These are phyloP conservation scores for Gadus chalcogrammus DNA, from an alignment of 2,113 vertebrate genomes.

Conservation along the genomic window DNA sequence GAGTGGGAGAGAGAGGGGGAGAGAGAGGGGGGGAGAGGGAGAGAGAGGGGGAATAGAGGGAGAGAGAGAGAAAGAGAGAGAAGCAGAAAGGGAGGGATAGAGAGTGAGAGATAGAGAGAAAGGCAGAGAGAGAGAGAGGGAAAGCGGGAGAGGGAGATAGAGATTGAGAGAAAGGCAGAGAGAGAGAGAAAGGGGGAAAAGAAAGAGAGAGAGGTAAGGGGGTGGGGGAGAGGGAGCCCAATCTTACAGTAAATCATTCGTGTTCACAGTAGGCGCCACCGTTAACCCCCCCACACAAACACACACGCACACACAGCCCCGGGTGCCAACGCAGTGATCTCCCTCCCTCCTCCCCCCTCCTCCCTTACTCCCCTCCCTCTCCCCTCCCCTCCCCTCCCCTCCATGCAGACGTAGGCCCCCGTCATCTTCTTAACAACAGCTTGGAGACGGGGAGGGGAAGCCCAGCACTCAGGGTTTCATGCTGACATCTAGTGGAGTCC, in stretches of 20 bases:
- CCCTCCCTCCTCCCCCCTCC: slow-evolving; percentile 18
- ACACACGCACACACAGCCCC: slow-evolving; percentile 30
- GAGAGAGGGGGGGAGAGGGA: too few species aligned
- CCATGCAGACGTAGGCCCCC: too few species aligned
- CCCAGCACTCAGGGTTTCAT: slow-evolving; percentile 39
- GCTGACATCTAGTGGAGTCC: slow-evolving; percentile 53
- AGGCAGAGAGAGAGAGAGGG: slow-evolving; percentile 23
- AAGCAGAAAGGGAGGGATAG: slow-evolving; percentile 4
- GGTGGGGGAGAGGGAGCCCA: slow-evolving; percentile 8
- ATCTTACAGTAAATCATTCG: slow-evolving; percentile 56
- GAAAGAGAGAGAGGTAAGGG: slow-evolving; percentile 3
- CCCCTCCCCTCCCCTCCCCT: too few species aligned
- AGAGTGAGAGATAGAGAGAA: slow-evolving; percentile 19
- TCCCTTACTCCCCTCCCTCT: too few species aligned
- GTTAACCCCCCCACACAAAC: slow-evolving; percentile 39
- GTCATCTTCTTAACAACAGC: slow-evolving; percentile 38
- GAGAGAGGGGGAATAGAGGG: slow-evolving; percentile 26
- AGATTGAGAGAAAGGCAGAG: slow-evolving; percentile 21
- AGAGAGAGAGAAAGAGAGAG: slow-evolving; percentile 21
- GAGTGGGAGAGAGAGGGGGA: too few species aligned
- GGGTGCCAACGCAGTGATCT: slow-evolving; percentile 43
- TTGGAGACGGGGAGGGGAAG: slow-evolving; percentile 45
- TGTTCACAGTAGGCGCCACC: slow-evolving; percentile 41
- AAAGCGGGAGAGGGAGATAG: slow-evolving; percentile 8
- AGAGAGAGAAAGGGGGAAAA: slow-evolving; percentile 24